Conservation (phyloP, 2,113 vertebrate genomes). For the Brachyhypopomus occidentalis region DNA sequence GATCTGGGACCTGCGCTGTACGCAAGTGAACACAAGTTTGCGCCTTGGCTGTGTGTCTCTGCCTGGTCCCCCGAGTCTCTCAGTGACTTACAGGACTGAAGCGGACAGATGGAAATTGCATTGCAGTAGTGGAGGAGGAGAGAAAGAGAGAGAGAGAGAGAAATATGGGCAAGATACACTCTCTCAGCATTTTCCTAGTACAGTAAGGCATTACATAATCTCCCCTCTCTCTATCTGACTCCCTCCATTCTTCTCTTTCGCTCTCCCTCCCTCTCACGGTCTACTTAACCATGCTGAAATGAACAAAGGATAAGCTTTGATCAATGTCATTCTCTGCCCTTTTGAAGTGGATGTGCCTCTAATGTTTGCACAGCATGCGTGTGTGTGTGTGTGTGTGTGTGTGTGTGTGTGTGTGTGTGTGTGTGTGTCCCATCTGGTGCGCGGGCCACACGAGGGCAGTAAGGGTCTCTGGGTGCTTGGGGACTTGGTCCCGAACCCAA, state of each 20-base stretch:
- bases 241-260: no score
- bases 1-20: no score
- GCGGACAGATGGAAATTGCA: neutral
- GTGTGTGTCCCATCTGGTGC: conserved; percentile 24
- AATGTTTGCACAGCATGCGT: neutral
- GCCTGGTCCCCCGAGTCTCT: no score
- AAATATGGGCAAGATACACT: neutral
- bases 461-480: conserved; percentile 8
- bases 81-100: neutral
- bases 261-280: neutral
- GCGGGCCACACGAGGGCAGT: neutral
- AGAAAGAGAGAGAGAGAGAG: neutral
- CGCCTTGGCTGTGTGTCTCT: no score
- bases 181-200: conserved; percentile 20
- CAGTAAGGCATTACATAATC: conserved; percentile 6
- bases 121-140: no score
- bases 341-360: conserved; percentile 6
- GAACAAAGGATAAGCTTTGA: conserved; percentile 32
- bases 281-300: neutral
- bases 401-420: no score
- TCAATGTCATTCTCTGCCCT: conserved; percentile 36
- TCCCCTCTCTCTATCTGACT: no score
- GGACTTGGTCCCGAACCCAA: conserved; percentile 20
- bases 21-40: no score
- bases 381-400: no score